Evolutionary conservation across 1,140 invertebrate species (phyloP).

Genomic region (Drosophila nannoptera): DNA sequence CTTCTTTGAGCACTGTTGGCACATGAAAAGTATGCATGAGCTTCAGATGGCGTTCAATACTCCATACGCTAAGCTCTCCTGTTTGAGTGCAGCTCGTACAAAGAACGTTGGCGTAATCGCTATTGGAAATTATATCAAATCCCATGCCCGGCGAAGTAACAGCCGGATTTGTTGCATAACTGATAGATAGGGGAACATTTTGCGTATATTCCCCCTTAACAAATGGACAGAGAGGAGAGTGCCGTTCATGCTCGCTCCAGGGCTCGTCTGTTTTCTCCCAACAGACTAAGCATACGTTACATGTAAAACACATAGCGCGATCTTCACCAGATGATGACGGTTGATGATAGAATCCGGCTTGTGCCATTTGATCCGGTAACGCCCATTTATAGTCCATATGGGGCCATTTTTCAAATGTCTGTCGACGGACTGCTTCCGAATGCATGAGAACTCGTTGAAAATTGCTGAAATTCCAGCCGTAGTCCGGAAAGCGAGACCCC

Average conservation of each 20-base stretch:
- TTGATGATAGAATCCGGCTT: slow-evolving; percentile 97
- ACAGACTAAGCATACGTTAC: slow-evolving; percentile 94
- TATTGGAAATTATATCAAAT: slow-evolving; percentile 81
- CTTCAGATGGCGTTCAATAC: slow-evolving; percentile 85
- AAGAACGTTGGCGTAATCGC: slow-evolving; percentile 84
- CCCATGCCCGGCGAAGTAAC: slow-evolving; percentile 79
- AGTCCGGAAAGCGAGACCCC: slow-evolving; percentile 79
- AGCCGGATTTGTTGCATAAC: slow-evolving; percentile 92
- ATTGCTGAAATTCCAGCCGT: slow-evolving; percentile 65
- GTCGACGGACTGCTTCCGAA: slow-evolving; percentile 91
- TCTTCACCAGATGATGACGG: slow-evolving; percentile 93
- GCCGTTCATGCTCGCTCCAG: slow-evolving; percentile 96
- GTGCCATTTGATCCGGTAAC: slow-evolving; percentile 95
- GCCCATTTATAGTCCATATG: slow-evolving; percentile 99
- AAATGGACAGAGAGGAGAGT: slow-evolving; percentile 95
- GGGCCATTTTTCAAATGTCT: slow-evolving; percentile 95
- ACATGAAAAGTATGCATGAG: slow-evolving; percentile 73
- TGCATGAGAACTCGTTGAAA: slow-evolving; percentile 88
- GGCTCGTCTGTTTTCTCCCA: slow-evolving; percentile 98
- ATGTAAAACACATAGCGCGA: slow-evolving; percentile 96
- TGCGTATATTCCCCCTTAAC: slow-evolving; percentile 96
- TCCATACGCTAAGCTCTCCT: slow-evolving; percentile 84
- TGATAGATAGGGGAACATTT: slow-evolving; percentile 95
- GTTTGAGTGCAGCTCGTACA: slow-evolving; percentile 82
- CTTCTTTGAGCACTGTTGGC: slow-evolving; percentile 66